Evolutionary conservation across 2,888 invertebrate genomes (phyloP).

Genomic region (Seira musarum): DNA sequence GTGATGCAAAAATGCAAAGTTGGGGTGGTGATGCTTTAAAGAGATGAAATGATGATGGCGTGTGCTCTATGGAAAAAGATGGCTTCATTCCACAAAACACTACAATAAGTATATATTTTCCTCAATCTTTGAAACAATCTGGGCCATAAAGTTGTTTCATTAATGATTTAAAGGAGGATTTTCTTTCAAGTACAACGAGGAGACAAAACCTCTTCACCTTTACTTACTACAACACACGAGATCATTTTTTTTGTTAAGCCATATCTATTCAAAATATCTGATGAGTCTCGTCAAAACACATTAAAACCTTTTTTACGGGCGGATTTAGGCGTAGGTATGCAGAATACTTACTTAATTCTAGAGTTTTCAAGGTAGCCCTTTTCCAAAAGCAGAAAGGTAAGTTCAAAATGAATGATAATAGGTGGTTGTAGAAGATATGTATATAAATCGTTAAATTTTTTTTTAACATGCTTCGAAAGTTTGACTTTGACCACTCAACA

Average conservation of each 20-base stretch:
- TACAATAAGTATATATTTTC: background rate
- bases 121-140: background rate
- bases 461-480: too few relatives aligned
- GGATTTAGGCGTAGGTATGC: background rate
- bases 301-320: background rate
- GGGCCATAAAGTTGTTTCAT: background rate
- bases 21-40: too few relatives aligned
- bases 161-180: background rate
- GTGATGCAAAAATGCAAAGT: too few relatives aligned
- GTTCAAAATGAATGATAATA: too few relatives aligned
- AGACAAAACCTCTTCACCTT: background rate
- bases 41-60: too few relatives aligned
- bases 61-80: background rate
- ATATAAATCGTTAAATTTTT: too few relatives aligned
- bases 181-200: background rate
- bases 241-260: slow-evolving; percentile 6
- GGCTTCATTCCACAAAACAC: slow-evolving; percentile 6
- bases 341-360: background rate
- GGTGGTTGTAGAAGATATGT: too few relatives aligned
- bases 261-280: background rate
- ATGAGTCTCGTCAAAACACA: background rate
- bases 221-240: background rate
- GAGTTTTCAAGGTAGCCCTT: background rate
- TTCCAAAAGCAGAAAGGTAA: too few relatives aligned
- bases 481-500: background rate